A percentile compares a stretch with the other conserved stretches of the same genome.
phyloP scores from a whole-genome alignment of 2,797 vertebrate genomes.

The Perodicticus potto region DNA sequence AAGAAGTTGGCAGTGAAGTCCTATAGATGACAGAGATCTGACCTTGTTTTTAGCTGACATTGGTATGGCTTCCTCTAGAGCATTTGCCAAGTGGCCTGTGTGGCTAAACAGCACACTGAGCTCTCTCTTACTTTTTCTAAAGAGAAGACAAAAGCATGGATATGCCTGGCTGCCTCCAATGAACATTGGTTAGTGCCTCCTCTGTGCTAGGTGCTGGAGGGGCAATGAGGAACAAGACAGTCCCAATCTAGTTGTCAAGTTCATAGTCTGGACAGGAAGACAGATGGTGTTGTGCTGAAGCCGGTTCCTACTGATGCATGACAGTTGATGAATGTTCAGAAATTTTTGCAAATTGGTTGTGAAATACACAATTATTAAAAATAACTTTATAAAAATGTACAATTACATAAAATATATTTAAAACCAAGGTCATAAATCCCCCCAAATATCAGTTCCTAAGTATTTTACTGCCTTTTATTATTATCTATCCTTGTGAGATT shows the following conservation, averaged over 20 bases:
- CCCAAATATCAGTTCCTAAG: background rate
- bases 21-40: constrained; percentile 39
- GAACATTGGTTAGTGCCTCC: background rate
- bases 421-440: constrained; percentile 25
- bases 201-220: background rate
- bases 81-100: constrained; percentile 55
- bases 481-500: background rate
- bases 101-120: constrained; percentile 1
- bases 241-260: background rate
- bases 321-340: background rate
- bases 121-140: constrained; percentile 19
- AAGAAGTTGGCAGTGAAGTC: constrained; percentile 52
- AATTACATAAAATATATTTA: constrained; percentile 22
- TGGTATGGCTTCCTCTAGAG: constrained; percentile 54
- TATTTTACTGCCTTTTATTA: background rate
- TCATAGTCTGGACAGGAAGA: background rate
- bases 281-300: background rate
- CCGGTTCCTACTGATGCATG: background rate
- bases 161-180: background rate
- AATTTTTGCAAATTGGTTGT: background rate
- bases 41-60: constrained; percentile 57
- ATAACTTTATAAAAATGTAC: background rate
- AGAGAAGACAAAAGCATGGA: background rate
- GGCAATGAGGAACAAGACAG: background rate
- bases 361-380: background rate